Evolutionary conservation across 2,797 vertebrate species (phyloP), one percentile per base, ranked within the genome.

Genomic region (Chrosomus eos): DNA sequence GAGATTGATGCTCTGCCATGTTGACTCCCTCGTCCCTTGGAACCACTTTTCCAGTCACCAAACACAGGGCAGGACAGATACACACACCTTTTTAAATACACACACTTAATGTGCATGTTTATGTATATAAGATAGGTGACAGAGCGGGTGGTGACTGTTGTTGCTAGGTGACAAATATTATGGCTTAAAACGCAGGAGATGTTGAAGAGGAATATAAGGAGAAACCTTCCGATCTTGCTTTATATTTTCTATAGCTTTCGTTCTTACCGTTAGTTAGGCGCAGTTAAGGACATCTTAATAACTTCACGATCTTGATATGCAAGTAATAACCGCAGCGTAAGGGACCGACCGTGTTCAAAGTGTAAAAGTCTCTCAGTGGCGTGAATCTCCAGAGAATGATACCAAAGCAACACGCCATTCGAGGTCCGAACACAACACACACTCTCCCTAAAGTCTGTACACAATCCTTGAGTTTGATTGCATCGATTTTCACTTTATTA

Each of bases 341-440:
- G 81, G 90, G 89, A 84, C 74, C 4, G 89, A 84, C 74, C 4
- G 8, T 81, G 76, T 89, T 58, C 83, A 71, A 74, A 70, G 86
- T 88, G 90, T 76, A 5, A 18, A 18, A 74, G 89, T 89, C 89
- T 88, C 87, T 88, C 81, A 89, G 90, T 62, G 89, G 92, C 91
- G 93, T 92, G 91, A 92, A 92, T 93, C 93, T 91, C 91, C 83
- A 91, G 93, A 92, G 94, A 94, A 95, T 93, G 93, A 95, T 95
- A 95, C 95, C 95, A 95, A 95, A 95, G 94, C 93, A 86, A 94
- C 92, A 92, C 93, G 91, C 90, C 71, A 86, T 90, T 87, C 23
- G 48, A 85, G 82, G 93, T 90, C 86, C 81, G 26, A 48, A 87
- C 89, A 66, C 75, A 0, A 84, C 64, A 33, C 67, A 73, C 85